A percentile compares a stretch with the other conserved stretches of the same genome.
These are phyloP conservation scores for Mergus octosetaceus DNA, from an alignment of 2,797 vertebrate species.

Conservation along the genomic window DNA sequence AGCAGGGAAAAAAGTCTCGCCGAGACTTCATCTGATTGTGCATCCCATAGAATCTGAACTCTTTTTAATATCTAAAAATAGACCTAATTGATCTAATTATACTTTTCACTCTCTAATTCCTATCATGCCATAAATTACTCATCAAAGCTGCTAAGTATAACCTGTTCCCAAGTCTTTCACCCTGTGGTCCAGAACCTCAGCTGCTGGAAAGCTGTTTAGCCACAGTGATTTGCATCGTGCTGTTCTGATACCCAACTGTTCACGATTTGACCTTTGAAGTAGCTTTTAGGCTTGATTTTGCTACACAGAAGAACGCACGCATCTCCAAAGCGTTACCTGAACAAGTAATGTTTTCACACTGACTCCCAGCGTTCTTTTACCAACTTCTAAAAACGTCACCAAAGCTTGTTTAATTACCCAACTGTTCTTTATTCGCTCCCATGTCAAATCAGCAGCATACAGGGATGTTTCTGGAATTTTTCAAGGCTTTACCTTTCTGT, in stretches of 20 bases:
- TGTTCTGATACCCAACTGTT: background rate
- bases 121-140: conserved; percentile 19
- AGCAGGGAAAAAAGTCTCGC: conserved; percentile 24
- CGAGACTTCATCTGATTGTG: conserved; percentile 3
- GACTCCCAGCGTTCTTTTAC: background rate
- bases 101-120: conserved; percentile 14
- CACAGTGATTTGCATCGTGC: background rate
- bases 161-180: background rate
- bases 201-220: conserved; percentile 15
- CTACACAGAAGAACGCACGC: background rate
- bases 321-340: background rate
- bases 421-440: background rate
- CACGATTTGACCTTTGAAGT: background rate
- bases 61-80: conserved; percentile 48
- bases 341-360: background rate
- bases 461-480: background rate
- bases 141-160: conserved; percentile 11
- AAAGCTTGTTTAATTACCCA: background rate
- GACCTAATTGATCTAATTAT: conserved; percentile 33
- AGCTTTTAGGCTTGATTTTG: background rate
- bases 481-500: background rate
- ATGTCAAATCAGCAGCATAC: background rate
- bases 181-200: conserved; percentile 23
- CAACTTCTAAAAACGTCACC: background rate
- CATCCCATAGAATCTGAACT: conserved; percentile 13